phyloP scores from a whole-genome alignment of 2,797 vertebrate species.

The Anisognathus igniventris region DNA sequence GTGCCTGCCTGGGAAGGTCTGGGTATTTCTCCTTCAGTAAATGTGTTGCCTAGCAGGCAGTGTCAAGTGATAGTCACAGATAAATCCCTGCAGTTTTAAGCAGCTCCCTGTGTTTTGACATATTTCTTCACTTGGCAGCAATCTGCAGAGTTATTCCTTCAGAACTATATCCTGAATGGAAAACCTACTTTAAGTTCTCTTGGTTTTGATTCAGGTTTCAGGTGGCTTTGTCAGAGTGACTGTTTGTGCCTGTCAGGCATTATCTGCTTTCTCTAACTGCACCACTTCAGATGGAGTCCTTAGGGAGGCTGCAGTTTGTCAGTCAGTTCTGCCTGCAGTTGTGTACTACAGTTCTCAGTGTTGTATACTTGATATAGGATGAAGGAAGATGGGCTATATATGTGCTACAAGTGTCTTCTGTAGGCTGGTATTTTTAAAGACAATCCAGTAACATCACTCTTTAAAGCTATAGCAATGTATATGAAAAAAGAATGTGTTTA shows the following conservation, averaged over 20 bases:
- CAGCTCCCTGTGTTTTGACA: neutral
- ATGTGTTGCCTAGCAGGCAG: neutral
- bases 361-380: neutral
- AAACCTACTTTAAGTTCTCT: neutral
- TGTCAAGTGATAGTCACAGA: neutral
- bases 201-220: neutral
- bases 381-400: neutral
- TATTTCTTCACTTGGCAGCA: neutral
- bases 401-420: neutral
- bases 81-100: neutral
- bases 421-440: neutral
- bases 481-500: neutral
- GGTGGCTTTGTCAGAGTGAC: neutral
- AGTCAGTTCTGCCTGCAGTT: neutral
- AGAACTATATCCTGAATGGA: neutral
- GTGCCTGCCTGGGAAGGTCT: neutral
- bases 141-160: neutral
- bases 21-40: neutral
- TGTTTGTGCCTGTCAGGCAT: neutral
- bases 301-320: neutral
- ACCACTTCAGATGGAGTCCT: neutral
- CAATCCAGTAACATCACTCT: neutral
- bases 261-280: neutral
- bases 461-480: neutral
- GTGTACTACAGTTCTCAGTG: neutral